A percentile compares a stretch with the other conserved stretches of the same genome.
Conservation (phyloP, 2,888 invertebrate species). For the Lepeophtheirus nordmannii region DNA sequence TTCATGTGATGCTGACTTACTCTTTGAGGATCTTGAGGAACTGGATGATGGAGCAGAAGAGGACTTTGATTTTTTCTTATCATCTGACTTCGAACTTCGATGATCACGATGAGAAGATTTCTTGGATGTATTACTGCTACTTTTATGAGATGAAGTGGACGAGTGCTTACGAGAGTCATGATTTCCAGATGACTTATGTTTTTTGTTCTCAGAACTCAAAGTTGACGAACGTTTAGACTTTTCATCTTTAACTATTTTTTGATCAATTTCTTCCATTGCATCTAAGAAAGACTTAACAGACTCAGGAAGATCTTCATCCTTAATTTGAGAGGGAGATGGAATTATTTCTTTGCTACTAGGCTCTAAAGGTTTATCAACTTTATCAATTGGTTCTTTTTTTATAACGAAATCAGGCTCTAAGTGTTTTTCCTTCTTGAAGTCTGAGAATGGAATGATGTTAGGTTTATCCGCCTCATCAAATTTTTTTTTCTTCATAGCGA, state of each 20-base stretch:
- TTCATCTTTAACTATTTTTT: not conserved
- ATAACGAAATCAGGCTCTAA: not conserved
- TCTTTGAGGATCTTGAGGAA: not conserved
- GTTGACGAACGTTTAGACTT: not conserved
- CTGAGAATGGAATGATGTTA: not conserved
- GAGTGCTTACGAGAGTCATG: not conserved
- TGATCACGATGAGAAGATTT: not conserved
- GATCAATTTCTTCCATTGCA: conserved; percentile 16
- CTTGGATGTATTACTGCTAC: not conserved
- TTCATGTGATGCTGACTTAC: not conserved
- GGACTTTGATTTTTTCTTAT: not conserved
- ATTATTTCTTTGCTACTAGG: not conserved
- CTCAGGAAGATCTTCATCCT: conserved; percentile 18
- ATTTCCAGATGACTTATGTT: not conserved
- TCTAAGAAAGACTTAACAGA: conserved; percentile 13
- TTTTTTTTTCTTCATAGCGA: not conserved
- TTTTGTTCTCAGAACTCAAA: not conserved
- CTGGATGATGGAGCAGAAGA: not conserved
- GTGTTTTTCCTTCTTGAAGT: not conserved
- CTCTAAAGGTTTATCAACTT: not conserved
- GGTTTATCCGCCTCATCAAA: not conserved
- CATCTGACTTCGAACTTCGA: not conserved
- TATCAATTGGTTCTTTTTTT: not conserved
- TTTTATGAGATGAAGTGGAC: not conserved
- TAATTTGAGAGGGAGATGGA: conserved; percentile 6